Percentiles rank a stretch among this genome's conserved stretches.
These are phyloP conservation scores for Formicarius rufipectus DNA, from an alignment of 2,113 vertebrate genomes.

Conservation along the genomic window DNA sequence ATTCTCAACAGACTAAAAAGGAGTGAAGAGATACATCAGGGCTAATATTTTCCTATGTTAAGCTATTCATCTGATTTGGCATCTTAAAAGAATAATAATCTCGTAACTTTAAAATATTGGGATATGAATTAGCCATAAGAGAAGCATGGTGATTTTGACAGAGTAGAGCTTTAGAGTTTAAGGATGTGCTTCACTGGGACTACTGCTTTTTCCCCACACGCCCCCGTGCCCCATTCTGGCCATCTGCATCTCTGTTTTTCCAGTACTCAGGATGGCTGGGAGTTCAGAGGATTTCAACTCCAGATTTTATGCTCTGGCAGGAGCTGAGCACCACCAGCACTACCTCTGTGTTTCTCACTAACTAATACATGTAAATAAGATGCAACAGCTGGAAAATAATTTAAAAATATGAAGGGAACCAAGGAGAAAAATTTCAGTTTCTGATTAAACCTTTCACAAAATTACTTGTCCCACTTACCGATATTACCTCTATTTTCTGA, in stretches of 20 bases:
- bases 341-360: not conserved
- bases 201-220: not conserved
- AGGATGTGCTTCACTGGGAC: not conserved
- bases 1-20: not conserved
- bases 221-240: not conserved
- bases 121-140: not conserved
- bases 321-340: not conserved
- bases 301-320: not conserved
- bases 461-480: not conserved
- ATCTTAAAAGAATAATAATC: not conserved
- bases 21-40: not conserved
- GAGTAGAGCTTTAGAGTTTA: not conserved
- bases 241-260: not conserved
- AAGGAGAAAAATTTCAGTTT: not conserved
- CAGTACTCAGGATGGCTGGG: not conserved
- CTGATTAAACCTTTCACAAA: not conserved
- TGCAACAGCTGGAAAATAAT: not conserved
- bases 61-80: not conserved
- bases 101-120: not conserved
- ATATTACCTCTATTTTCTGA: not conserved
- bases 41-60: not conserved
- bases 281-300: not conserved
- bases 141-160: not conserved
- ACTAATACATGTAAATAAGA: not conserved
- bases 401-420: not conserved